phyloP scores from a whole-genome alignment of 2,888 invertebrate genomes.

The Carterocephalus palaemon region DNA sequence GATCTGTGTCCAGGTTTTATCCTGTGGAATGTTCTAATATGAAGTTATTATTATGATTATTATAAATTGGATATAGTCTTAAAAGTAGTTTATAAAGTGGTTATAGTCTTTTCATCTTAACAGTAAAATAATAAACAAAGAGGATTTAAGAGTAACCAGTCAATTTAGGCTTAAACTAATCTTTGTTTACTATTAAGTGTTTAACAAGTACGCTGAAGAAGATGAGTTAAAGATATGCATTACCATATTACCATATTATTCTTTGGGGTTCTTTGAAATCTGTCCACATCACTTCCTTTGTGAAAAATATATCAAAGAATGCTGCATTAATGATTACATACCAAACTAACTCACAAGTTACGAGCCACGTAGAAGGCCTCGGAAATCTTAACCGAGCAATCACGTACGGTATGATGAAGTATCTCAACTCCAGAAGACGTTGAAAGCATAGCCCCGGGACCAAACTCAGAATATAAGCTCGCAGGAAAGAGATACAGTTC shows the following conservation, averaged over 20 bases:
- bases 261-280: conserved; percentile 86
- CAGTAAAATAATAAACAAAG: too few species aligned
- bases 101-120: too few species aligned
- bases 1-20: too few species aligned
- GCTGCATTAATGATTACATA: conserved; percentile 82
- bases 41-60: too few species aligned
- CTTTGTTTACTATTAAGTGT: too few species aligned
- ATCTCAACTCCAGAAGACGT: conserved; percentile 93
- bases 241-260: conserved; percentile 88
- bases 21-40: too few species aligned
- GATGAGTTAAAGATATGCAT: too few species aligned
- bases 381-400: conserved; percentile 85
- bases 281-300: conserved; percentile 88
- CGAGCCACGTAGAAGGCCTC: conserved; percentile 67
- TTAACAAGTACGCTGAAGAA: too few species aligned
- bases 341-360: conserved; percentile 80
- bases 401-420: conserved; percentile 94
- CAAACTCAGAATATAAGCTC: conserved; percentile 81
- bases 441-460: conserved; percentile 86
- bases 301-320: conserved; percentile 87
- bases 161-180: too few species aligned
- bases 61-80: too few species aligned
- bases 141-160: too few species aligned
- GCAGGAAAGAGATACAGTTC: conserved; percentile 74
- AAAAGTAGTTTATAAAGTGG: too few species aligned